Evolutionary conservation across 2,797 vertebrate species (phyloP).

Genomic region (Ispidina lecontei): DNA sequence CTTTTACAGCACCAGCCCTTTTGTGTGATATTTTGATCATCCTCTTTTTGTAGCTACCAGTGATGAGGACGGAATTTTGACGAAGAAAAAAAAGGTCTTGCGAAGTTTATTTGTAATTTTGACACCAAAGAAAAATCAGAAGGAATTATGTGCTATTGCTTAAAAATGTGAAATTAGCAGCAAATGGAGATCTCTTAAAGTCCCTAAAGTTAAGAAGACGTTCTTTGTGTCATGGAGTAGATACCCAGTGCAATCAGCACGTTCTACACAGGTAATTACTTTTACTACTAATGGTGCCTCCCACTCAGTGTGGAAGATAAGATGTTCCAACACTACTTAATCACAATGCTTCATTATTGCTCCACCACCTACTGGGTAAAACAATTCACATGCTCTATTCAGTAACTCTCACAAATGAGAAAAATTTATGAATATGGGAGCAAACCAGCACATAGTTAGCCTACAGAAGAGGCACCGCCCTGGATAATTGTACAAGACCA

Average conservation of each 20-base stretch:
- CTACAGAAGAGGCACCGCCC: constrained; percentile 48
- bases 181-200: constrained; percentile 69
- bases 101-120: constrained; percentile 54
- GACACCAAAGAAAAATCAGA: constrained; percentile 20
- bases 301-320: constrained; percentile 84
- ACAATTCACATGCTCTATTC: constrained; percentile 81
- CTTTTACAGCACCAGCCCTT: not conserved
- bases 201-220: constrained; percentile 65
- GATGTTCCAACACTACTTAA: constrained; percentile 89
- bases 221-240: constrained; percentile 74
- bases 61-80: constrained; percentile 21
- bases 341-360: constrained; percentile 89
- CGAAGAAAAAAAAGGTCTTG: constrained; percentile 3
- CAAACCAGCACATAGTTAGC: constrained; percentile 50
- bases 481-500: not conserved
- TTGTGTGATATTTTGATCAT: not conserved
- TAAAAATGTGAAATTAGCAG: constrained; percentile 74
- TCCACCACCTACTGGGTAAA: constrained; percentile 85
- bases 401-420: constrained; percentile 79
- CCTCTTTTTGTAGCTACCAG: constrained; percentile 5
- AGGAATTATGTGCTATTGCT: constrained; percentile 64
- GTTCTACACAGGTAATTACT: constrained; percentile 87
- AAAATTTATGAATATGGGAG: constrained; percentile 80
- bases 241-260: constrained; percentile 85
- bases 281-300: constrained; percentile 92